These are phyloP conservation scores for Odontocolon sp. DNA, from an alignment of 2,888 invertebrate species.

Conservation along the genomic window DNA sequence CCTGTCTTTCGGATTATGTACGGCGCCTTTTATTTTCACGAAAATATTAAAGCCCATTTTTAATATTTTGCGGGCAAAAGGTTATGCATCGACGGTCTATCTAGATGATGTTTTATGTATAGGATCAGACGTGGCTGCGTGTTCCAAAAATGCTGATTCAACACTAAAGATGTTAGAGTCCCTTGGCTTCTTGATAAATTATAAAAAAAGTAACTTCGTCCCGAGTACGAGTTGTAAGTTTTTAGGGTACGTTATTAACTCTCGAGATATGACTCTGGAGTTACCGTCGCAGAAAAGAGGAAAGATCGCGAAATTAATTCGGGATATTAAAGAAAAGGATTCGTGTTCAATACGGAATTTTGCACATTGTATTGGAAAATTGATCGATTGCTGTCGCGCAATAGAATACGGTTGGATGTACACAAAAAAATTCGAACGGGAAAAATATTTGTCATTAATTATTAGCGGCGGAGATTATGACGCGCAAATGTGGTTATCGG, in stretches of 20 bases:
- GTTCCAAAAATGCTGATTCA: neutral
- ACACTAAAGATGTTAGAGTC: neutral
- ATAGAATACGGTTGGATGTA: conserved; percentile 33
- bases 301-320: neutral
- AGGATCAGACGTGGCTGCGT: neutral
- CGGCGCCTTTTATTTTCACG: neutral
- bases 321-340: neutral
- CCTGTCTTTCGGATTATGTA: neutral
- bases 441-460: neutral
- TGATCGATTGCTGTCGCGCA: conserved; percentile 12
- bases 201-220: conserved; percentile 5
- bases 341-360: conserved; percentile 8
- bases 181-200: conserved; percentile 23
- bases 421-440: conserved; percentile 28
- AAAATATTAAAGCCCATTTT: conserved; percentile 37
- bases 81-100: conserved; percentile 22
- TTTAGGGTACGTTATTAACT: conserved; percentile 25
- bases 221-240: conserved; percentile 11
- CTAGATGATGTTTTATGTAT: conserved; percentile 24
- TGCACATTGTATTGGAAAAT: conserved; percentile 20
- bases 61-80: conserved; percentile 14
- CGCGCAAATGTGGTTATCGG: conserved; percentile 3
- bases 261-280: neutral
- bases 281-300: conserved; percentile 5
- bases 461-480: conserved; percentile 15